Conservation (phyloP, 2,888 invertebrate species). For the Loripinus fragilis region DNA sequence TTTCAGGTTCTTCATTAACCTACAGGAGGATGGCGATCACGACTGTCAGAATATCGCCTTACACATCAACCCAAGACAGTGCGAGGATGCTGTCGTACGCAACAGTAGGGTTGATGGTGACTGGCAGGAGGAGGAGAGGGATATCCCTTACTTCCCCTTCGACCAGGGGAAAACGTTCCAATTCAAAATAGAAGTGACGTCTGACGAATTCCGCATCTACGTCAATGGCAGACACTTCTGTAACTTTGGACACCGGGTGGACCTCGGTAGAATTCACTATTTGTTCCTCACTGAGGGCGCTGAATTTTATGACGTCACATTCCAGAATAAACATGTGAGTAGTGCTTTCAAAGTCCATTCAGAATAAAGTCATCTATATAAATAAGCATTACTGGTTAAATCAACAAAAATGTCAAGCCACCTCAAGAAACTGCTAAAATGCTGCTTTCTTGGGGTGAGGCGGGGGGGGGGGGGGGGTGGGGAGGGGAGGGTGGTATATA, state of each 20-base stretch:
- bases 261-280: constrained; percentile 87
- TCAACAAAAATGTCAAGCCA: no score
- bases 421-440: no score
- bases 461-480: no score
- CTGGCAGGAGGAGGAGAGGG: constrained; percentile 87
- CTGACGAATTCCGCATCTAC: constrained; percentile 81
- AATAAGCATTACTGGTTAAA: no score
- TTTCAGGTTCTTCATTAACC: constrained; percentile 68
- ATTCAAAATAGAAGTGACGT: constrained; percentile 85
- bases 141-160: constrained; percentile 85
- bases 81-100: constrained; percentile 87
- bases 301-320: constrained; percentile 84
- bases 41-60: constrained; percentile 85
- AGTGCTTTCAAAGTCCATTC: no score
- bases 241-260: constrained; percentile 87
- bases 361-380: no score
- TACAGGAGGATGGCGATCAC: constrained; percentile 52
- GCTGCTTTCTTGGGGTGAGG: no score
- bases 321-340: constrained; percentile 68
- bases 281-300: constrained; percentile 90
- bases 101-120: constrained; percentile 87
- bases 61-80: constrained; percentile 91
- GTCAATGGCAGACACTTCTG: constrained; percentile 88
- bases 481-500: no score
- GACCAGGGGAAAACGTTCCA: constrained; percentile 86